Base-by-base conservation (phyloP, 2,888 invertebrate species). In the Drosophila borealis region DNA sequence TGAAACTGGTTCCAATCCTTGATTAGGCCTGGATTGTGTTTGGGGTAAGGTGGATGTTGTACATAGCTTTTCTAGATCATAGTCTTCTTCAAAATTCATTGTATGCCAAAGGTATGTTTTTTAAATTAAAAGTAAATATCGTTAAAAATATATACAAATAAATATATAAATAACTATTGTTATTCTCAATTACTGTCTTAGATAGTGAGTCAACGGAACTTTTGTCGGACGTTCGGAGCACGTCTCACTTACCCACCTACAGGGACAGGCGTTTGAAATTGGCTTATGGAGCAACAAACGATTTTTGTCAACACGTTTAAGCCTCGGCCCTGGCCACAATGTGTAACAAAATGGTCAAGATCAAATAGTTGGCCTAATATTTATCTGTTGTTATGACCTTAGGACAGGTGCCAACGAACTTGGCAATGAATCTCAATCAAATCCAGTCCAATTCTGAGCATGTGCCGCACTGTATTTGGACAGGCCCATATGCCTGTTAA, bases 331-430 rank as follows among this genome's bases (percentile, higher is more conserved):
- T 82, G 81, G 56, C 6, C 53, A 65, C 48, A 57, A 72, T 65
- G 14, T 61, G 61, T 71, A 63, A 29, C 65, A 60, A 50, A 68
- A 71, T 71, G 69, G 59, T 71, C 79, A 84, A 81, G 71, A 67
- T 72, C 70, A 69, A 73, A 72, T 79, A 79, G 64, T 70, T 76
- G 59, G 61, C 66, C 74, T 55, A 66, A 60, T 56, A 54, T 65
- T 71, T 54, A 46, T 57, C 34, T 9, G 29, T 45, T 51, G 41
- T 0, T 29, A 4, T 66, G 69, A 87, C 83, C 83, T 83, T 78
- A 70, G 64, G 57, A 60, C 45, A 76, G 75, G 78, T 80, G 84
- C 73, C 79, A 88, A 82, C 88, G 88, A 85, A 88, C 88, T 85
- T 80, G 88, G 70, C 84, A 82, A 85, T 85, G 88, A 88, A 76